Base-by-base conservation (phyloP, 2,888 invertebrate genomes). In the Lymantria dispar region DNA sequence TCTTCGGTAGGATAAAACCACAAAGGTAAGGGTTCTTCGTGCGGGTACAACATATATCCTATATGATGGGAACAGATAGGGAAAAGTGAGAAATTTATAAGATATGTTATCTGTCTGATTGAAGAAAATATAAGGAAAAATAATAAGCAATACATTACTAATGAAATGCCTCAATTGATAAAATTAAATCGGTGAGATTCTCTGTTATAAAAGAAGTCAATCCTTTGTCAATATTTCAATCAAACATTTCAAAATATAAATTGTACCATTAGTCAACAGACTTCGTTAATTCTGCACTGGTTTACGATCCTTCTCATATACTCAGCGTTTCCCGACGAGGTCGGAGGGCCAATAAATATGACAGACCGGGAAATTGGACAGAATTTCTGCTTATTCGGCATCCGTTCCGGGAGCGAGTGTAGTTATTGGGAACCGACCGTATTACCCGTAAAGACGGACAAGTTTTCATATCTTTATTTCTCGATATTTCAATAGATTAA, bases 281-380 rank as follows among this genome's bases (percentile, higher is more conserved):
- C 59, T 71, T 67, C 64, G 64, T 68, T 68, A 70, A 62, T 62
- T 64, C 62, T 47, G 60, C 50, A 52, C 57, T 63, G 54, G 69
- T 65, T 72, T 70, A 65, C 65, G 64, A 68, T 58, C 57, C 56
- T 54, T 58, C 66, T 8, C 15, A 56, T 64, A 62, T 39, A 62
- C 63, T 76, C 80, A 75, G 75, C 76, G 52, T 72, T 76, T 72
- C 70, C 65, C 64, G 62, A 56, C 62, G 70, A 66, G 68, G 67
- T 74, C 65, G 60, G 62, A 73, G 70, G 72, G 70, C 78, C 81
- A 84, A 86, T 87, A 88, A 86, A 87, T 86, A 85, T 87, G 84
- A 83, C 77, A 78, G 68, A 65, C 64, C 69, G 75, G 80, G 81
- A 86, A 85, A 87, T 88, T 86, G 85, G 81, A 80, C 69, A 62